Percentiles rank a stretch among this genome's conserved stretches.
Evolutionary conservation across 2,113 vertebrate species (phyloP).

Genomic region (Cheirogaleus medius): DNA sequence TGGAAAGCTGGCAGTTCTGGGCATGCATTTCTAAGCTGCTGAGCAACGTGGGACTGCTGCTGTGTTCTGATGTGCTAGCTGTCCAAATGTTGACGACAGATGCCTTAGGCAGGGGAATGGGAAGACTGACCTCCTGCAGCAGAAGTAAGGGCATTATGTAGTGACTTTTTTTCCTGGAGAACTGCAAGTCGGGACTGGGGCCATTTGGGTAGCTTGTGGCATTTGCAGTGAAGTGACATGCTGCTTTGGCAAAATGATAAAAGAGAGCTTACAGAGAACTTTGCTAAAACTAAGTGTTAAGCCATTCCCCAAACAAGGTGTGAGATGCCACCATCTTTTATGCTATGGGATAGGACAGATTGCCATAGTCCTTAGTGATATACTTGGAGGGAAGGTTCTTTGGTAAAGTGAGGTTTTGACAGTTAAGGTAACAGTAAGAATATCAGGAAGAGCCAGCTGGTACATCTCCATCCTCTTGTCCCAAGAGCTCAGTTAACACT

Average conservation of each 20-base stretch:
- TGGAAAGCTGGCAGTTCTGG: conserved; percentile 24
- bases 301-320: not conserved
- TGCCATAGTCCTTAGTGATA: not conserved
- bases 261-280: not conserved
- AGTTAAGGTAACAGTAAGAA: not conserved
- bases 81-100: not conserved
- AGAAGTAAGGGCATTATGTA: not conserved
- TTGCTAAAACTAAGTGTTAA: not conserved
- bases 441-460: not conserved
- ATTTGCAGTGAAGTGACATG: not conserved
- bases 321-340: not conserved
- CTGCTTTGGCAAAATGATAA: not conserved
- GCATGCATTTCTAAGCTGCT: conserved; percentile 17
- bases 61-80: conserved; percentile 24
- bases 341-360: not conserved
- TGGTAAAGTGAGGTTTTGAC: not conserved
- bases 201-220: not conserved
- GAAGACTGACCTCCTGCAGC: not conserved
- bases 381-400: not conserved
- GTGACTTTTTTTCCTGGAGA: conserved; percentile 26
- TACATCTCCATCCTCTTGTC: not conserved
- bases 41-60: not conserved
- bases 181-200: not conserved
- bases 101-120: not conserved
- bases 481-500: not conserved